A percentile compares a stretch with the other conserved stretches of the same genome.
Conservation (phyloP, 2,113 vertebrate species). For the Columba janthina region DNA sequence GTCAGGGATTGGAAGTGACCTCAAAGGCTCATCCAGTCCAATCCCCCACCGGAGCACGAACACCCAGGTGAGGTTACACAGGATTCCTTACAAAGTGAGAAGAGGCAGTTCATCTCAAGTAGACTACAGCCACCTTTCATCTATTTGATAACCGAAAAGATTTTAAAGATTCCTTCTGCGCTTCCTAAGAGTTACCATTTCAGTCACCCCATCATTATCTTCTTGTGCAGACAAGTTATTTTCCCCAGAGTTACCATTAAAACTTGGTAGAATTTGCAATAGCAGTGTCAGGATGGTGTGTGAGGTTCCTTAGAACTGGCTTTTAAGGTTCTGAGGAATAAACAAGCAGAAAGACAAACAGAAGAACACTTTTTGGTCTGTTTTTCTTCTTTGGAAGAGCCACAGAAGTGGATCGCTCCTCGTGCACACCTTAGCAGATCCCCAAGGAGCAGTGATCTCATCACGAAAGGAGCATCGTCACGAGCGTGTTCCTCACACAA, state of each 20-base stretch:
- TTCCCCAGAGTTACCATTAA: background rate
- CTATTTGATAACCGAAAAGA: background rate
- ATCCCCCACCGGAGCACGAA: too few species aligned
- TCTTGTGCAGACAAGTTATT: background rate
- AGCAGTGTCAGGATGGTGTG: background rate
- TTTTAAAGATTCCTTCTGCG: background rate
- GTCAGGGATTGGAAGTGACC: too few species aligned
- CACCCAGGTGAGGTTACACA: too few species aligned
- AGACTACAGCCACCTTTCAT: background rate
- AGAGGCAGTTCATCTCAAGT: background rate
- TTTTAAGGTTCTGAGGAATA: background rate
- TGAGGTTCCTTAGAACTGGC: background rate
- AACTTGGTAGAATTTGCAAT: background rate
- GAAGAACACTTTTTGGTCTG: background rate
- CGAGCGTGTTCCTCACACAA: rapidly evolving
- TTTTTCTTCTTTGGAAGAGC: background rate
- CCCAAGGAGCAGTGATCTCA: background rate
- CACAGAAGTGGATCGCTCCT: background rate
- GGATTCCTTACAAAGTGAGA: background rate
- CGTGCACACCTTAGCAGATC: background rate
- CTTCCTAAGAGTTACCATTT: background rate
- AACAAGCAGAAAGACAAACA: background rate
- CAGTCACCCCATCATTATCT: background rate
- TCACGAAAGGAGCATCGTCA: background rate
- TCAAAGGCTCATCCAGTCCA: too few species aligned